A percentile compares a stretch with the other conserved stretches of the same genome.
Evolutionary conservation across 1,140 invertebrate genomes (phyloP).

Genomic region (Calosoma granatense): DNA sequence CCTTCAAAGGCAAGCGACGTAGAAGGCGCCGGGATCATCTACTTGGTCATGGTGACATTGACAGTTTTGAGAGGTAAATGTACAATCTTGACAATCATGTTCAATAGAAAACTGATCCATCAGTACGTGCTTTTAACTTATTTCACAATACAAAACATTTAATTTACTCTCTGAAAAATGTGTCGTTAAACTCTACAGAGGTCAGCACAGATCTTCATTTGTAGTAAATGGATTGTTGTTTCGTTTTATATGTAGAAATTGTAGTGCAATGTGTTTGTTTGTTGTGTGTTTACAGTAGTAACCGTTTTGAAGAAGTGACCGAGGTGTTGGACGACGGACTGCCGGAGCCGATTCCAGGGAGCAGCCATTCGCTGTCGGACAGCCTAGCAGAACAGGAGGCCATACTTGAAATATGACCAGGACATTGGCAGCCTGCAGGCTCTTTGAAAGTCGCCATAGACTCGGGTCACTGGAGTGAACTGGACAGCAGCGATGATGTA

Average conservation of each 20-base stretch:
- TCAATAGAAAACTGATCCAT: no score
- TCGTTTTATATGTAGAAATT: no score
- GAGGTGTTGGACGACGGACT: slow-evolving; percentile 30
- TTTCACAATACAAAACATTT: background rate
- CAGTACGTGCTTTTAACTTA: no score
- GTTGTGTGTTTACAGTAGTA: slow-evolving; percentile 16
- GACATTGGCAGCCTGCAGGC: slow-evolving; percentile 24
- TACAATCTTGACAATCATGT: no score
- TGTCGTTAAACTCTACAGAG: no score
- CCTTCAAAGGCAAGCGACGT: slow-evolving; percentile 19
- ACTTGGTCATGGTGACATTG: slow-evolving; percentile 23
- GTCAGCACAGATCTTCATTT: no score
- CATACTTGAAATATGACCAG: slow-evolving; percentile 32
- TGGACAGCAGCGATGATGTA: slow-evolving; percentile 19
- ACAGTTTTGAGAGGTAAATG: slow-evolving; percentile 31
- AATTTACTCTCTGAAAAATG: background rate
- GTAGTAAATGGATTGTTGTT: no score
- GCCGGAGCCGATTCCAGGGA: slow-evolving; percentile 30
- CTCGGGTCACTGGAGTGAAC: slow-evolving; percentile 27
- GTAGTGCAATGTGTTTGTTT: no score
- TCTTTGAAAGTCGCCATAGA: slow-evolving; percentile 27
- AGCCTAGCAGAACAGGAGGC: slow-evolving; percentile 26
- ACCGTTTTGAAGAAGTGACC: slow-evolving; percentile 31
- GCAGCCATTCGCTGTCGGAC: slow-evolving; percentile 29
- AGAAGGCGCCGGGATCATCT: slow-evolving; percentile 23